Base-by-base conservation (phyloP, 2,888 invertebrate species). In the Alentia gelatinosa region DNA sequence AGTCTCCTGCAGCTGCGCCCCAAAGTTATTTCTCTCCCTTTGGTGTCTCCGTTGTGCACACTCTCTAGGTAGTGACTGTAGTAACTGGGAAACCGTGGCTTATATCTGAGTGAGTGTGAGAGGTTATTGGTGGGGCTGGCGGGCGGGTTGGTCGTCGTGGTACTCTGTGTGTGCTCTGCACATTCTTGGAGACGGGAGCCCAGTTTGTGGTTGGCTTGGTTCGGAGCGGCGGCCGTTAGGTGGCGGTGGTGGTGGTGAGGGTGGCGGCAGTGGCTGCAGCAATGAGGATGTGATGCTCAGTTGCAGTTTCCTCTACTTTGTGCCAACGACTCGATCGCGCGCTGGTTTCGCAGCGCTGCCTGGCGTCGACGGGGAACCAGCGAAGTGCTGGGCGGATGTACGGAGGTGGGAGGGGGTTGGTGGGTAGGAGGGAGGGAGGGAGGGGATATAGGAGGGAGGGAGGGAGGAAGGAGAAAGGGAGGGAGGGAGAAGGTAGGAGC, bases 301-400 rank as follows among this genome's bases (percentile, higher is more conserved):
- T 47, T 47, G 7, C 47, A 47, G 9, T 47, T 47, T 12, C 47
- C 19, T 47, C 47, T 47, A 47, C n/a, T n/a, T n/a, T n/a, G n/a
- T n/a, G n/a, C n/a, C n/a, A n/a, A n/a, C n/a, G n/a, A n/a, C 68
- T 68, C 68, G 68, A 68, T 68, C 30, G 68, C 68, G 68, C 26
- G 26, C 68, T 68, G 68, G 68, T 56, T n/a, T n/a, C 23, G 56
- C n/a, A n/a, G 23, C 19, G n/a, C n/a, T 56, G 56, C 56, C 56
- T 5, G n/a, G 56, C 56, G n/a, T n/a, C n/a, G n/a, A 33, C 9
- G 74, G 35, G 74, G 35, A 74, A 35, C 7, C 5, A 7, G 35
- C 5, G 33, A 33, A 35, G 74, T 7, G 74, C n/a, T 19, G 74
- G 74, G 30, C 5, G 74, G 33, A 23, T 7, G 33, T 4, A 74